Percentiles rank a stretch among this genome's conserved stretches.
Conservation (phyloP, 23 tunicate species). For the Pegea sp. region DNA sequence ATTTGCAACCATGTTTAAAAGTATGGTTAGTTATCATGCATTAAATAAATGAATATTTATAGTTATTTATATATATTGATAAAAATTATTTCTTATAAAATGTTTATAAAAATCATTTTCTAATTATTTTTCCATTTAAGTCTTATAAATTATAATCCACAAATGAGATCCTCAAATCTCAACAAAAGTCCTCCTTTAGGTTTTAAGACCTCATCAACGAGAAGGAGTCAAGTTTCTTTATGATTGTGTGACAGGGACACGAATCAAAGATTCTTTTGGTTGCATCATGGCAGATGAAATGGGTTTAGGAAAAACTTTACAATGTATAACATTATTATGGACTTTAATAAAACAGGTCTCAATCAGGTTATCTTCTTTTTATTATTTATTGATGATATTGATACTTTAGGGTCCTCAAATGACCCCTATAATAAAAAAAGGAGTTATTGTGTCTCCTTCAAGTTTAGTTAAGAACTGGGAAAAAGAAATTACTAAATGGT, state of each 20-base stretch:
- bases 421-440: slow-evolving; percentile 51
- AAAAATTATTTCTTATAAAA: no score
- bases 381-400: no score
- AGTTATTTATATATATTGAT: no score
- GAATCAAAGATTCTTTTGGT: slow-evolving; percentile 40
- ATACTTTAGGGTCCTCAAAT: slow-evolving; percentile 70
- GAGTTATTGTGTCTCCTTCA: slow-evolving; percentile 73
- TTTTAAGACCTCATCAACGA: slow-evolving; percentile 88
- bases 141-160: no score
- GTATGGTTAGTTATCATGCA: no score
- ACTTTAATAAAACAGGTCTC: slow-evolving; percentile 69
- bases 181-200: slow-evolving; percentile 13
- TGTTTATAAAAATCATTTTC: no score
- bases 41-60: no score
- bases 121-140: no score
- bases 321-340: slow-evolving; percentile 87
- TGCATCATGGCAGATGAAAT: slow-evolving; percentile 99
- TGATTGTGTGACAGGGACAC: slow-evolving; percentile 83
- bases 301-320: slow-evolving; percentile 97
- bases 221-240: slow-evolving; percentile 95
- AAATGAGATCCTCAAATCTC: no score
- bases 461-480: slow-evolving; percentile 93
- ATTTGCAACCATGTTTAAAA: no score
- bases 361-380: no score
- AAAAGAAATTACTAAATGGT: slow-evolving; percentile 90